Conservation (phyloP, 1,140 invertebrate genomes). For the Dendrolimus punctatus region DNA sequence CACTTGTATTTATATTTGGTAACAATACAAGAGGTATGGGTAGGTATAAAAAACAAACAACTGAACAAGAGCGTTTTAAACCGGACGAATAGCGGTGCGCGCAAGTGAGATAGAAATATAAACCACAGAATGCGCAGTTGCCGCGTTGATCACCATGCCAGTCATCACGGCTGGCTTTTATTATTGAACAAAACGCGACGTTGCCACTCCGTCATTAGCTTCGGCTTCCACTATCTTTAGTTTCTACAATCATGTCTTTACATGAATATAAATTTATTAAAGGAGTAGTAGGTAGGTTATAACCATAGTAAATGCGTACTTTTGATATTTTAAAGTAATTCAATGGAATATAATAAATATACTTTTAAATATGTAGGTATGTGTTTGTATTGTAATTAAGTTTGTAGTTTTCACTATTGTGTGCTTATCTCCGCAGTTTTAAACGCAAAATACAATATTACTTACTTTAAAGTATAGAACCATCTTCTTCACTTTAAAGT, state of each 20-base stretch:
- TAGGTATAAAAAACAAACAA: constrained; percentile 18
- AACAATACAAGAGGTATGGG: constrained; percentile 8
- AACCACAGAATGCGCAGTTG: constrained; percentile 48
- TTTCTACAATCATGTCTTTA: neutral
- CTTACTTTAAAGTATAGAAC: too few relatives aligned
- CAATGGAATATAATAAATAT: neutral
- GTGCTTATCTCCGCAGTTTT: too few relatives aligned
- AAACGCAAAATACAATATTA: too few relatives aligned
- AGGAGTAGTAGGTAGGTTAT: neutral
- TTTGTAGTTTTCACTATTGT: too few relatives aligned
- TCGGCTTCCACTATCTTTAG: constrained; percentile 22
- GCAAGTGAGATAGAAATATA: constrained; percentile 25
- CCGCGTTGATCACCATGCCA: constrained; percentile 28
- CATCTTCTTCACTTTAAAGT: too few relatives aligned
- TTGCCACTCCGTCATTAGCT: constrained; percentile 43
- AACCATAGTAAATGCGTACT: too few relatives aligned
- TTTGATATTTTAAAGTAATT: too few relatives aligned
- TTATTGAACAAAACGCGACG: constrained; percentile 45
- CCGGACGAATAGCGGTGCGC: constrained; percentile 24
- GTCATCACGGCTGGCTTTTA: constrained; percentile 10
- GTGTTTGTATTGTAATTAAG: too few relatives aligned
- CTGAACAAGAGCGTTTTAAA: constrained; percentile 16
- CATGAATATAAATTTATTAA: neutral
- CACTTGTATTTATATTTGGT: constrained; percentile 1
- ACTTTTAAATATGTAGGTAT: neutral